Evolutionary conservation across 2,113 vertebrate species (phyloP).

Genomic region (Carlito syrichta): DNA sequence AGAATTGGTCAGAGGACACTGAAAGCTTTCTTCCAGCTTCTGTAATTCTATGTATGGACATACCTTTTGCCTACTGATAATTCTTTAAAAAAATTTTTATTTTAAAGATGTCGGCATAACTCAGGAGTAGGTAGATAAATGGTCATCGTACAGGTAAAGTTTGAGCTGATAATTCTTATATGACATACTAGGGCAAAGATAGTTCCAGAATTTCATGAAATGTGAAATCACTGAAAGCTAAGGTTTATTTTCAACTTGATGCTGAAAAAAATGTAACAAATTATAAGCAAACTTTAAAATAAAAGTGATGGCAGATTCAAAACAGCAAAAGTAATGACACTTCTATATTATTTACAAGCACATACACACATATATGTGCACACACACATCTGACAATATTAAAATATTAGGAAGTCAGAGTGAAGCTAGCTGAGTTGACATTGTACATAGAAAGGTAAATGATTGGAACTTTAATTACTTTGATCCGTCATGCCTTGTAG

Average conservation of each 20-base stretch:
- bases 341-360: conserved; percentile 61
- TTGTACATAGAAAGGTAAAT: conserved; percentile 93
- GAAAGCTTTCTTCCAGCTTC: not conserved
- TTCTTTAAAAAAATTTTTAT: too few species aligned
- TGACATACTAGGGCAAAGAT: not conserved
- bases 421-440: conserved; percentile 89
- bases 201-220: not conserved
- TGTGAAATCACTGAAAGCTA: conserved; percentile 22
- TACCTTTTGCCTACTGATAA: not conserved
- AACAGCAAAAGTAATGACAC: conserved; percentile 64
- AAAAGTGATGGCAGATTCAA: conserved; percentile 74
- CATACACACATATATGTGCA: not conserved
- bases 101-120: too few species aligned
- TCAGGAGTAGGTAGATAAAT: too few species aligned
- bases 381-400: conserved; percentile 63
- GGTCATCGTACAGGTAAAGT: too few species aligned
- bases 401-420: conserved; percentile 79
- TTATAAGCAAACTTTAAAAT: conserved; percentile 66
- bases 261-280: conserved; percentile 61
- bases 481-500: conserved; percentile 94
- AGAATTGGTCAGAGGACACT: not conserved
- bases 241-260: conserved; percentile 32
- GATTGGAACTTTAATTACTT: conserved; percentile 98
- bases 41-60: not conserved
- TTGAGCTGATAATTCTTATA: not conserved